A percentile compares a stretch with the other conserved stretches of the same genome.
Conservation (phyloP, 2,888 invertebrate species). For the Epistrophella euchroma region DNA sequence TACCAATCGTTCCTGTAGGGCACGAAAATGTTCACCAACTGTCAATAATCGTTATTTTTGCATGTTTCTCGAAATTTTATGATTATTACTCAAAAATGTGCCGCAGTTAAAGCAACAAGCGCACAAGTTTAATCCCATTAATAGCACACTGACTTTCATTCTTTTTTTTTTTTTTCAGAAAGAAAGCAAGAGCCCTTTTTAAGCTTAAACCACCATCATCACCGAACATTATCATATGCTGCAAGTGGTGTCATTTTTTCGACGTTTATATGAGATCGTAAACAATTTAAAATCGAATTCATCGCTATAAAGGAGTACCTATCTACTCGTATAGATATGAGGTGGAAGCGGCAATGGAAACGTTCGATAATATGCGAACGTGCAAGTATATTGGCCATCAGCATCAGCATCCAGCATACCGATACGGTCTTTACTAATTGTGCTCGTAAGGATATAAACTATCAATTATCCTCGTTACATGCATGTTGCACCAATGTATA, state of each 20-base stretch:
- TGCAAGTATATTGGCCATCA: not conserved
- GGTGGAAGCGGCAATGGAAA: not conserved
- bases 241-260: constrained; percentile 43
- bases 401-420: not conserved
- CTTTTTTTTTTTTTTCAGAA: not conserved
- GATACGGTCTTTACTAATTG: constrained; percentile 58
- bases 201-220: constrained; percentile 4
- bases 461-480: constrained; percentile 72
- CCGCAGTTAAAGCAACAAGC: constrained; percentile 70
- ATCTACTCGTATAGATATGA: not conserved
- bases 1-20: not conserved
- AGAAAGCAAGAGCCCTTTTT: not conserved
- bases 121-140: constrained; percentile 40
- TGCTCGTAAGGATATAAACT: constrained; percentile 64
- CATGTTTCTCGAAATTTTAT: constrained; percentile 58
- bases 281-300: constrained; percentile 66
- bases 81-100: constrained; percentile 51
- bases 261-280: constrained; percentile 51
- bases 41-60: constrained; percentile 65
- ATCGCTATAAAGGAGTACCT: not conserved
- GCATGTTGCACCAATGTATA: constrained; percentile 44
- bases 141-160: constrained; percentile 43
- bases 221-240: constrained; percentile 29
- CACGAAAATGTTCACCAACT: constrained; percentile 22
- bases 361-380: not conserved